Conservation (phyloP, 2,113 vertebrate species). For the Oryzias javanicus region DNA sequence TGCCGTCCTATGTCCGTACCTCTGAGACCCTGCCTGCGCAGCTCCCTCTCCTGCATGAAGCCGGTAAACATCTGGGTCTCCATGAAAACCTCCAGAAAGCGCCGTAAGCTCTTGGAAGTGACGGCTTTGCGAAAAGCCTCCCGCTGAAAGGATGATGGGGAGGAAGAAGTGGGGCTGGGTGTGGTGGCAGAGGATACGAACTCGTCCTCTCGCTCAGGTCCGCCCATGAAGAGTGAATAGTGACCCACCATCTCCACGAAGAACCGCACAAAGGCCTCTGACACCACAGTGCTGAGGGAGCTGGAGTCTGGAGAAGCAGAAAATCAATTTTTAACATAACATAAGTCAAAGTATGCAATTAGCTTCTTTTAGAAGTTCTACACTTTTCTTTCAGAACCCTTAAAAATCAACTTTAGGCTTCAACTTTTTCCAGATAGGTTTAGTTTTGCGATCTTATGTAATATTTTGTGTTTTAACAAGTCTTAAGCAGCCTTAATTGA, state of each 20-base stretch:
- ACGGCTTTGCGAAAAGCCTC: conserved; percentile 92
- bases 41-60: conserved; percentile 92
- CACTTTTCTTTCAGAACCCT: no score
- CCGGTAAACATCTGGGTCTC: conserved; percentile 93
- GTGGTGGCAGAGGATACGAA: conserved; percentile 67
- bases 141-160: conserved; percentile 68
- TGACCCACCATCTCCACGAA: conserved; percentile 87
- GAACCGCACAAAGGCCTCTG: conserved; percentile 96
- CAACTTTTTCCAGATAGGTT: no score
- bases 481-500: no score
- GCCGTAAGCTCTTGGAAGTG: conserved; percentile 89
- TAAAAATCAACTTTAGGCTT: no score
- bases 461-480: no score
- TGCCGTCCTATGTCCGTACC: conserved; percentile 66
- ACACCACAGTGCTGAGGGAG: conserved; percentile 86
- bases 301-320: conserved; percentile 63
- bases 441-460: no score
- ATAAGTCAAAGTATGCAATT: no score
- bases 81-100: conserved; percentile 96
- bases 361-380: no score
- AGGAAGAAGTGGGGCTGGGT: conserved; percentile 41
- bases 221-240: conserved; percentile 86
- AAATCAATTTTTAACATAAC: neutral
- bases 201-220: conserved; percentile 84
- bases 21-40: conserved; percentile 85